Conservation (phyloP, 1,140 invertebrate species). For the Rhopalosiphum maidis region DNA sequence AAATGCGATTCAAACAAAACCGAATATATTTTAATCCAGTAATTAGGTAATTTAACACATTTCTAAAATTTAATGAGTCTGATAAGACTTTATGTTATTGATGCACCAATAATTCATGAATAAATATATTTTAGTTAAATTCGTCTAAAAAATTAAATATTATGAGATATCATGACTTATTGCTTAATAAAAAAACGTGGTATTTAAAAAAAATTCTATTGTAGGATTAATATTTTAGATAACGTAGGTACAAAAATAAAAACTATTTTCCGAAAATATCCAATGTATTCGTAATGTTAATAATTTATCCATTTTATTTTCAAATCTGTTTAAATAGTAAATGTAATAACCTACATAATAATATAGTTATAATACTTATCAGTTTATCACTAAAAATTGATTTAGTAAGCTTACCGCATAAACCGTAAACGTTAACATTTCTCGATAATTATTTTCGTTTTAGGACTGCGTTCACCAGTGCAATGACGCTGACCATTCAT, state of each 20-base stretch:
- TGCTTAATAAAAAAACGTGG: background rate
- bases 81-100: background rate
- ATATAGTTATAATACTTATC: background rate
- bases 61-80: too few relatives aligned
- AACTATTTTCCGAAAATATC: background rate
- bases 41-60: background rate
- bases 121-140: background rate
- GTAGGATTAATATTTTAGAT: background rate
- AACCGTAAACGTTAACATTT: background rate
- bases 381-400: background rate
- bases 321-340: background rate
- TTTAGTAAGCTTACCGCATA: conserved; percentile 9
- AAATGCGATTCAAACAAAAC: background rate
- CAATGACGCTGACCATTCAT: conserved; percentile 1
- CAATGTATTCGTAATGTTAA: background rate
- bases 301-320: background rate
- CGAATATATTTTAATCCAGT: background rate
- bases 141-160: background rate
- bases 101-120: background rate
- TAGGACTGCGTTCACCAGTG: background rate
- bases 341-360: background rate
- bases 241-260: background rate
- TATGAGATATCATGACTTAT: background rate
- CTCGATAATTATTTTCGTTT: background rate
- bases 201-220: background rate